These are phyloP conservation scores for Ectemnius cavifrons DNA, from an alignment of 2,888 invertebrate genomes.

Conservation along the genomic window DNA sequence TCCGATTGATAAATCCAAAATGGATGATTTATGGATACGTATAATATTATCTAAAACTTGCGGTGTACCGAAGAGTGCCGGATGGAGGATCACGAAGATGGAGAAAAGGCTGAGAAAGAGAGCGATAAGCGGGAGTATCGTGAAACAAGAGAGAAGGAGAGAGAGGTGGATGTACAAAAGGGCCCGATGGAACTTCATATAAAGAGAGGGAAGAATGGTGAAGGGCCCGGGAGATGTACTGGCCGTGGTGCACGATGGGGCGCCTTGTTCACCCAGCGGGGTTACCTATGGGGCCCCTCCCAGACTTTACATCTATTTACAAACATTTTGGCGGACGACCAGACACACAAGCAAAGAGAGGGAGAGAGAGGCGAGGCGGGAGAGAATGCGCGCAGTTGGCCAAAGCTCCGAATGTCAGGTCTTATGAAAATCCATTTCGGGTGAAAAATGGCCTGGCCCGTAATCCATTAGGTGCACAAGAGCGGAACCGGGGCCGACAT, in stretches of 20 bases:
- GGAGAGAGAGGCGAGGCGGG: slow-evolving; percentile 43
- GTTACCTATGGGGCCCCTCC: slow-evolving; percentile 65
- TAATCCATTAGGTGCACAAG: slow-evolving; percentile 56
- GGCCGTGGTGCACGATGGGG: slow-evolving; percentile 70
- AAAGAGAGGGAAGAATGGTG: slow-evolving; percentile 62
- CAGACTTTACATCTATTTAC: slow-evolving; percentile 75
- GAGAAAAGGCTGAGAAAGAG: slow-evolving; percentile 30
- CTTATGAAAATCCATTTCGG: slow-evolving; percentile 69
- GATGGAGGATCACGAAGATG: slow-evolving; percentile 17
- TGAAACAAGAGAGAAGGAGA: slow-evolving; percentile 26
- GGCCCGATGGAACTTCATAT: slow-evolving; percentile 51
- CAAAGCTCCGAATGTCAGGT: slow-evolving; percentile 57
- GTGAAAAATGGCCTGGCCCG: slow-evolving; percentile 69
- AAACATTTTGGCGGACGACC: slow-evolving; percentile 73
- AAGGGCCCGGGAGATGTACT: slow-evolving; percentile 61
- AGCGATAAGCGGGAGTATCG: slow-evolving; percentile 11
- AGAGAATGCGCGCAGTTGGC: slow-evolving; percentile 47
- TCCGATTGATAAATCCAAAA: no score
- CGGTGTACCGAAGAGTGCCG: no score
- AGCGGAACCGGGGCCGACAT: slow-evolving; percentile 26
- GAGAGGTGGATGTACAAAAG: slow-evolving; percentile 49
- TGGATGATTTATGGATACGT: no score
- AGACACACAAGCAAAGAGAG: no score
- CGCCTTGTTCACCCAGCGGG: slow-evolving; percentile 73
- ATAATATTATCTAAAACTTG: no score